Evolutionary conservation across 2,888 invertebrate genomes (phyloP).

Genomic region (Drosophila aldrichi): DNA sequence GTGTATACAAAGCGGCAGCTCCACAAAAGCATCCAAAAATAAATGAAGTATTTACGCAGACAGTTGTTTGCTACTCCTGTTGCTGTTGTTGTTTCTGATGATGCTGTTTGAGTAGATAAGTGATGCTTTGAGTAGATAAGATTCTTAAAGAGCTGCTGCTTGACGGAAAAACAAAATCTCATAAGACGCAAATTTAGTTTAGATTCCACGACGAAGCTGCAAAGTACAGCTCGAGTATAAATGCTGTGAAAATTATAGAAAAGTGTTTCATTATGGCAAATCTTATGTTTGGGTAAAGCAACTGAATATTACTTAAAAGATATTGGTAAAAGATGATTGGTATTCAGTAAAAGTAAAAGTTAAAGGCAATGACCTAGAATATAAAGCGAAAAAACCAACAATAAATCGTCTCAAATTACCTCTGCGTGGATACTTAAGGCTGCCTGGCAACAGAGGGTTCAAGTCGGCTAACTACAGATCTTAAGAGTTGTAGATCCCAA

Average conservation of each 20-base stretch:
- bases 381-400: not conserved
- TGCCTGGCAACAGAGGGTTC: slow-evolving; percentile 61
- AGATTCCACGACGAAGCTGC: slow-evolving; percentile 29
- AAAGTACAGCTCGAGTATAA: slow-evolving; percentile 4
- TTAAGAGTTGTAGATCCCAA: slow-evolving; percentile 7
- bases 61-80: slow-evolving; percentile 20
- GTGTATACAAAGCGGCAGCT: slow-evolving; percentile 21
- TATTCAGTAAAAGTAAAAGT: slow-evolving; percentile 66
- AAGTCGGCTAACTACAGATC: slow-evolving; percentile 15
- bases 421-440: slow-evolving; percentile 20
- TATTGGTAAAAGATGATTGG: not conserved
- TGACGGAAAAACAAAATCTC: slow-evolving; percentile 11
- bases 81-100: not conserved
- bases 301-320: not conserved
- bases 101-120: slow-evolving; percentile 31
- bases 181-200: slow-evolving; percentile 32
- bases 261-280: slow-evolving; percentile 16
- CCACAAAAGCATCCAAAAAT: slow-evolving; percentile 58
- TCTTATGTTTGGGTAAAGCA: slow-evolving; percentile 38
- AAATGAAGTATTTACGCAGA: slow-evolving; percentile 73
- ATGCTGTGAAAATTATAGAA: not conserved
- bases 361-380: slow-evolving; percentile 66
- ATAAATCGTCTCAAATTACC: slow-evolving; percentile 60
- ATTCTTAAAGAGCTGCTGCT: slow-evolving; percentile 18
- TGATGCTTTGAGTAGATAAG: slow-evolving; percentile 41